Base-by-base conservation (phyloP, 2,113 vertebrate genomes). In the Apeltes quadracus region DNA sequence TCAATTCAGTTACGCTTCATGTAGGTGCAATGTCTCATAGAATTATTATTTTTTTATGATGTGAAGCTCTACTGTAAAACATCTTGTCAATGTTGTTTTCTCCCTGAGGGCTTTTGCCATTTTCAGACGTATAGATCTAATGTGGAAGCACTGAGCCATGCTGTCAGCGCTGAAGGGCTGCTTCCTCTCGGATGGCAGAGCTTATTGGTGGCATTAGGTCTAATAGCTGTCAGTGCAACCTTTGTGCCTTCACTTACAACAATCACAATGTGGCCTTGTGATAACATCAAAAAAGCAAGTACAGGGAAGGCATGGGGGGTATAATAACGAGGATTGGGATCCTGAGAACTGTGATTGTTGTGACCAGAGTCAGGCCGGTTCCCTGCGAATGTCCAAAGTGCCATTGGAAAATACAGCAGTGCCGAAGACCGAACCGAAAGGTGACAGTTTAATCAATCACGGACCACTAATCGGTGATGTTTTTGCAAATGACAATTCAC, bases 131-230 rank as follows among this genome's bases (percentile, higher is more conserved):
- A 89, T 75, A 75, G 83, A 89, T 75, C 79, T 72, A 77, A 79
- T 81, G 77, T 79, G 78, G 70, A 84, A 59, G 78, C 83, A 84
- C 78, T 83, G 87, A 88, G 84, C 82, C 87, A 43, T 85, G 79
- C 78, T 69, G 81, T 81, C 76, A 76, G 74, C 7, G 64, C 84
- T 88, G 84, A 81, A 75, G 80, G 85, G 78, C 82, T 79, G 81
- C 75, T 85, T 87, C 80, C 70, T 88, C 85, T 86, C 66, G 65
- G 88, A 86, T 89, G 87, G 85, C 76, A 57, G 84, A 88, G 86
- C 87, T 92, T 88, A 92, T 91, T 90, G 90, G 89, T 85, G 88
- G 85, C 82, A 85, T 79, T 79, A 86, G 75, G 67, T 84, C 88
- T 79, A 83, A 81, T 87, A 83, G 84, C 83, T 84, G 76, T 81